phyloP scores from a whole-genome alignment of 2,113 vertebrate genomes.

The Acinonyx jubatus region DNA sequence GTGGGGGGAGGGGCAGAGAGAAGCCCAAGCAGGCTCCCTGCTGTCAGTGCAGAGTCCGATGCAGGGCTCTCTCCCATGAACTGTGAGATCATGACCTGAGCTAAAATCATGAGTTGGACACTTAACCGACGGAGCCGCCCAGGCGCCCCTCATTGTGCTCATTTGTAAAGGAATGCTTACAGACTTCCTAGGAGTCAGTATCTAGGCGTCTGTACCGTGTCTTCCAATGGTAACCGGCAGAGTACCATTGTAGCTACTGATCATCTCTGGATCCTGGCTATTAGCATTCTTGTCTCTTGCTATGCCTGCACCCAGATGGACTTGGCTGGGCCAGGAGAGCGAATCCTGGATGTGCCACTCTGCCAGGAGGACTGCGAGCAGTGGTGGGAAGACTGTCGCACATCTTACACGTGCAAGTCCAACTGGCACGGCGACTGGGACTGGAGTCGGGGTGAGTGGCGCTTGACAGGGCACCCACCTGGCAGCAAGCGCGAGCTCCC shows the following conservation, averaged over 20 bases:
- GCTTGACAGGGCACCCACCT: rapidly evolving
- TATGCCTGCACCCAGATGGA: conserved; percentile 19
- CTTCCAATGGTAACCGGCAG: neutral
- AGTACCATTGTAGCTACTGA: neutral
- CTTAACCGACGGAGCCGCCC: too few relatives aligned
- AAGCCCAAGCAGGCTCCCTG: too few relatives aligned
- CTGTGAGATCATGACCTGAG: too few relatives aligned
- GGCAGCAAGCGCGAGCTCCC: neutral
- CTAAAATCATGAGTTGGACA: too few relatives aligned
- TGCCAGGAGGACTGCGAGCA: conserved; percentile 92
- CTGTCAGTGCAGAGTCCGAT: too few relatives aligned
- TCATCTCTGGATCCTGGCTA: neutral
- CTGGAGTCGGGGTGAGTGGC: conserved; percentile 86
- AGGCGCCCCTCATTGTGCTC: neutral
- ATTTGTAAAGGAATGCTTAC: neutral
- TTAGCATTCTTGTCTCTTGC: neutral
- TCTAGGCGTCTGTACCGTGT: too few relatives aligned
- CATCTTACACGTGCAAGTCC: conserved; percentile 90
- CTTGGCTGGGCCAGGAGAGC: conserved; percentile 84
- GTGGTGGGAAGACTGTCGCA: conserved; percentile 93
- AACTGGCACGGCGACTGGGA: conserved; percentile 93
- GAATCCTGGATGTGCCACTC: conserved; percentile 88
- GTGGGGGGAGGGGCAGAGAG: too few relatives aligned
- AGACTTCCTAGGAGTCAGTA: too few relatives aligned
- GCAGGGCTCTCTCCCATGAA: too few relatives aligned